phyloP scores from a whole-genome alignment of 2,113 vertebrate species.

The Paratilapia polleni region DNA sequence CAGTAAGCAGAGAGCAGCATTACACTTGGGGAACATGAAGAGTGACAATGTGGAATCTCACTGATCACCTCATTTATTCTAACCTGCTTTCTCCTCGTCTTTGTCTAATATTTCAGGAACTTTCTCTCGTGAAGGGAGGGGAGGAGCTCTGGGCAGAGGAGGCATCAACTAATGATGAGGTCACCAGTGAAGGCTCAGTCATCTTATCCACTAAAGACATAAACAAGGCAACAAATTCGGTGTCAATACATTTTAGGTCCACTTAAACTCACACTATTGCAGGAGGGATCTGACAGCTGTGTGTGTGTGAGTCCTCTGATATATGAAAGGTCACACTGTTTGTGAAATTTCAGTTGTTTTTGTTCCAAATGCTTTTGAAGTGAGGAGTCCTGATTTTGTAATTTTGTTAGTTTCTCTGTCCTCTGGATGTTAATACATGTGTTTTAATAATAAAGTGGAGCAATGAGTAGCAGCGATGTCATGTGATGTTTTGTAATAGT shows the following conservation, averaged over 20 bases:
- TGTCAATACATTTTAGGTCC: not conserved
- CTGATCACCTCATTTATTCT: not conserved
- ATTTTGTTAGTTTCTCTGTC: conserved; percentile 21
- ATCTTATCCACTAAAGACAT: not conserved
- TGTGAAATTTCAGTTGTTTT: conserved; percentile 15
- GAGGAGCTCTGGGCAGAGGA: conserved; percentile 69
- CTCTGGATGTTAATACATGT: not conserved
- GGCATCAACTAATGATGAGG: conserved; percentile 35
- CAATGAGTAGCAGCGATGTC: not conserved
- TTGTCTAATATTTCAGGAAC: conserved; percentile 44
- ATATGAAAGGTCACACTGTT: not conserved
- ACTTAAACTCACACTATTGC: not conserved
- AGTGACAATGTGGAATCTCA: not conserved
- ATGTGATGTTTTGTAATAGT: not conserved
- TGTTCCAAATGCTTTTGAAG: not conserved
- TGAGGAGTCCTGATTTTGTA: not conserved
- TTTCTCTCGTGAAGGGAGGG: conserved; percentile 62
- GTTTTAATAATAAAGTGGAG: conserved; percentile 66
- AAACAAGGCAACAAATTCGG: not conserved
- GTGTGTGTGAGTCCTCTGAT: not conserved
- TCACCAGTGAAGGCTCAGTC: not conserved
- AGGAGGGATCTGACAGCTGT: not conserved
- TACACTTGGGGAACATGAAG: not conserved
- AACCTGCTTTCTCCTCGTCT: not conserved
- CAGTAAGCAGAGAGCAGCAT: conserved; percentile 29